Evolutionary conservation across 2,113 vertebrate genomes (phyloP).

Genomic region (Montifringilla adamsi): DNA sequence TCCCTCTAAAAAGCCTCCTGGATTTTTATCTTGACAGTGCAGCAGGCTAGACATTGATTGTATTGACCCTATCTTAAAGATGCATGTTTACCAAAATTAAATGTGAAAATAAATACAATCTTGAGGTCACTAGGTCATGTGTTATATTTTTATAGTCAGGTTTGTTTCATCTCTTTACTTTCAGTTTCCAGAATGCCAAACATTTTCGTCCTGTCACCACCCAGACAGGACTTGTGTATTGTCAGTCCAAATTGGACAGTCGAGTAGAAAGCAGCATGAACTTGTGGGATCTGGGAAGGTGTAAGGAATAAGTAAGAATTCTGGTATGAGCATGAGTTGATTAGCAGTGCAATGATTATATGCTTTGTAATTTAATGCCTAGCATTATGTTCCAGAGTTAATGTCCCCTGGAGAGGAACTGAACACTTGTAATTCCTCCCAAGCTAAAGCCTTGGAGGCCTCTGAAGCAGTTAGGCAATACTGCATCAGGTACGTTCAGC

Average conservation of each 20-base stretch:
- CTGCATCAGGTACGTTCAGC: neutral
- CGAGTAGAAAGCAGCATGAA: neutral
- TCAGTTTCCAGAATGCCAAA: neutral
- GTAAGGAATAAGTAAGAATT: neutral
- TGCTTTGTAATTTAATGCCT: slow-evolving; percentile 43
- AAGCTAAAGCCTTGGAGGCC: neutral
- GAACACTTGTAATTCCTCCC: slow-evolving; percentile 32
- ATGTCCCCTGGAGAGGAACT: slow-evolving; percentile 36
- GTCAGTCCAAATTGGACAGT: neutral
- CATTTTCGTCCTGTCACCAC: neutral
- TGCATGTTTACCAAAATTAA: neutral
- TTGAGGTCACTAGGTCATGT: neutral
- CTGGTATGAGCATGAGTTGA: neutral
- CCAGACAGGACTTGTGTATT: neutral
- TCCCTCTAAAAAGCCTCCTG: neutral
- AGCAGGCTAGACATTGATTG: neutral
- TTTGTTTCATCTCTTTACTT: neutral
- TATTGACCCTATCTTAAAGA: neutral
- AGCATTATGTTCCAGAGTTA: slow-evolving; percentile 42
- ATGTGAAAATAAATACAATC: slow-evolving; percentile 1
- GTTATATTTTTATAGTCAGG: neutral
- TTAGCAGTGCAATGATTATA: slow-evolving; percentile 30
- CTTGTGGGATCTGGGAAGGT: neutral
- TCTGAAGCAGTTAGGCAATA: neutral
- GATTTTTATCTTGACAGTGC: slow-evolving; percentile 4